Evolutionary conservation across 2,888 invertebrate genomes (phyloP).

Genomic region (Bimastos eiseni): DNA sequence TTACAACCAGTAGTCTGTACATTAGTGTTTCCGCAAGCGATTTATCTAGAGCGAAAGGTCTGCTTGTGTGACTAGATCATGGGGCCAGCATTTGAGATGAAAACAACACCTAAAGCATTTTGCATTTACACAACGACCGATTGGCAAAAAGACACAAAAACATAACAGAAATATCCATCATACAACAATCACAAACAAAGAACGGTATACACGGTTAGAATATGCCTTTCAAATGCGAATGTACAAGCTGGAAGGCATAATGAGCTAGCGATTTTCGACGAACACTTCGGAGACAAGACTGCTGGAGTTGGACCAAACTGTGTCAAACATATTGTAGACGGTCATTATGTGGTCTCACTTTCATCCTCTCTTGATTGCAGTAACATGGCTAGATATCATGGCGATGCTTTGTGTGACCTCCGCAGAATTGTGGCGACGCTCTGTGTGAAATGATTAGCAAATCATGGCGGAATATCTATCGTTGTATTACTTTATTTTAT

Average conservation of each 20-base stretch:
- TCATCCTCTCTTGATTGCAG: background rate
- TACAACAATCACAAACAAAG: background rate
- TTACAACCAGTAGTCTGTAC: slow-evolving; percentile 13
- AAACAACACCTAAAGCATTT: background rate
- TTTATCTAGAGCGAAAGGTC: background rate
- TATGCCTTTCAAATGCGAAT: background rate
- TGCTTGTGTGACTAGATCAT: background rate
- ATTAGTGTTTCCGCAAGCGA: background rate
- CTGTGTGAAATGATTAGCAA: too few relatives aligned
- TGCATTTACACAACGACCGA: background rate
- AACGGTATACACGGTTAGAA: background rate
- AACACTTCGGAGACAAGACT: background rate
- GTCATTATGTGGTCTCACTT: background rate
- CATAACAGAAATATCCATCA: background rate
- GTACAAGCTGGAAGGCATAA: background rate
- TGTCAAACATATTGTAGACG: background rate
- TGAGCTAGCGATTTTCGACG: background rate
- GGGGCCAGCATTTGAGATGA: background rate
- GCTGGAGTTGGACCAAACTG: background rate
- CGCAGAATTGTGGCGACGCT: too few relatives aligned
- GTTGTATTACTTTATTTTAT: background rate
- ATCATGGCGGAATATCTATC: background rate
- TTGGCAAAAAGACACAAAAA: background rate
- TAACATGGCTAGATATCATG: background rate
- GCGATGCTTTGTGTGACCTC: too few relatives aligned